phyloP scores from a whole-genome alignment of 2,888 invertebrate genomes.

The Coenonympha glycerion region DNA sequence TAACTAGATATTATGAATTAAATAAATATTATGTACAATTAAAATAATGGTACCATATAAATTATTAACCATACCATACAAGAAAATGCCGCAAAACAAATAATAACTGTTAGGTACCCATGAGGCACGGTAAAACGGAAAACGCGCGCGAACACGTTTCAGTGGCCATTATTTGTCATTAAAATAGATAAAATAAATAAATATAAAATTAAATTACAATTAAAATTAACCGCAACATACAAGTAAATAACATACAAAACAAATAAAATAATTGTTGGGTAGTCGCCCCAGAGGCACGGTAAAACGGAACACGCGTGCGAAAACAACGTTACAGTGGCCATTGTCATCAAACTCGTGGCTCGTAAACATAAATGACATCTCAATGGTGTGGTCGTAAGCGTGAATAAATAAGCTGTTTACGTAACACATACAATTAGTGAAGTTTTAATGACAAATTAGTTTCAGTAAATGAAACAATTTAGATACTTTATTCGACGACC shows the following conservation, averaged over 20 bases:
- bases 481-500: too few relatives aligned
- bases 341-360: slow-evolving; percentile 1
- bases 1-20: too few relatives aligned
- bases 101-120: too few relatives aligned
- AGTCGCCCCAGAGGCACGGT: not conserved
- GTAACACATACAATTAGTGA: not conserved
- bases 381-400: not conserved
- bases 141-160: too few relatives aligned
- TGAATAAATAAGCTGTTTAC: slow-evolving; percentile 5
- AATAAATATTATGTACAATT: too few relatives aligned
- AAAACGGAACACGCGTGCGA: not conserved
- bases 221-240: not conserved
- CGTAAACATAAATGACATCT: slow-evolving; percentile 8
- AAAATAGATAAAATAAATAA: too few relatives aligned
- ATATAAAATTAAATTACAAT: not conserved
- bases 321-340: slow-evolving; percentile 6
- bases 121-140: too few relatives aligned
- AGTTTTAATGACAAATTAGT: not conserved
- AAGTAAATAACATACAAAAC: not conserved
- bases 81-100: too few relatives aligned
- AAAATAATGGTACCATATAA: too few relatives aligned
- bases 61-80: too few relatives aligned
- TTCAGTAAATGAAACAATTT: not conserved
- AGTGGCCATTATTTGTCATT: too few relatives aligned
- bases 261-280: not conserved